Evolutionary conservation across 1,140 invertebrate species (phyloP), one percentile per base, ranked within the genome.

Genomic region (Drosophila kanapiae): DNA sequence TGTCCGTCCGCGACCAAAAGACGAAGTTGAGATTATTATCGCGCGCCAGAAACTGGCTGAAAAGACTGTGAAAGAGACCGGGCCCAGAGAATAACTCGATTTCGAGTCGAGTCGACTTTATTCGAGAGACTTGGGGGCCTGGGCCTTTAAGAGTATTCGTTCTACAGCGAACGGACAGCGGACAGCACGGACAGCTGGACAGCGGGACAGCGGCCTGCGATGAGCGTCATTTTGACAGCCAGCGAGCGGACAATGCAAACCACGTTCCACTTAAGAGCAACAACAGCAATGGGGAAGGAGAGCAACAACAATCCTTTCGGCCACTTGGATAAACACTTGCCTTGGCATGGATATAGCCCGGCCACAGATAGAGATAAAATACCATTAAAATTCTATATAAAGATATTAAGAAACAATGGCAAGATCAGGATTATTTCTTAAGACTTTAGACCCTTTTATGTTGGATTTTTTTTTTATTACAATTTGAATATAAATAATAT

Each of bases 261-360:
- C 85, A 90, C 85, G 85, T 90, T 90, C 85, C 85, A 90, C 85
- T 90, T 90, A 90, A 85, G 75, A 63, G 35, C 75, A 82, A 69
- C 68, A 85, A 62, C 68, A 82, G 27, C 16, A 35, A 23, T 42
- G 7, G 33, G 38, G 40, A 42, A 42, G 40, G 40, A 56, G 16
- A 16, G 53, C 53, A 14, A 23, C 18, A 51, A 13, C 78, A 69
- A 80, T 54, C 67, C 67, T 70, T 70, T 70, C 31, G 83, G 77
- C 85, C 85, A 91, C 85, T 90, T 90, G 82, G 86, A 82, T 90
- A 90, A 90, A 88, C 85, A 90, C 85, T 90, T 88, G 81, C 78
- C 77, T 10, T 11, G 67, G 47, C 70, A 61, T 51, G 76, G 77
- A 63, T 68, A 64, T 57, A 63, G 37, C 40, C 51, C 53, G 9